A percentile compares a stretch with the other conserved stretches of the same genome.
Evolutionary conservation across 2,888 invertebrate species (phyloP).

Genomic region (Busseola fusca): DNA sequence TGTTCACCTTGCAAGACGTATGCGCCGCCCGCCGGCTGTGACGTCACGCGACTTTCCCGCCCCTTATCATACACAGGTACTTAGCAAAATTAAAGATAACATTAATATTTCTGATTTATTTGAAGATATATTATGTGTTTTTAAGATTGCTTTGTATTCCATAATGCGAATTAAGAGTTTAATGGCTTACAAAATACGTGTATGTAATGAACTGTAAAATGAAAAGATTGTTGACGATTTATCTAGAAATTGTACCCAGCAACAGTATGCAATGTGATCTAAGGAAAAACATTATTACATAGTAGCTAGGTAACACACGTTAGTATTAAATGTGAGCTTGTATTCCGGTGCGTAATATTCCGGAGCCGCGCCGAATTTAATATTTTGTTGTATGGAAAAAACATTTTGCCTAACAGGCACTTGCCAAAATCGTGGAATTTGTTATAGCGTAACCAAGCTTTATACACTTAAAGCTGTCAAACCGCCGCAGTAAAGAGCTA

Average conservation of each 20-base stretch:
- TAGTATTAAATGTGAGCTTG: background rate
- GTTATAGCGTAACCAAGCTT: conserved; percentile 24
- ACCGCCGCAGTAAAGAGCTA: background rate
- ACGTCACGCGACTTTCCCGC: conserved; percentile 31
- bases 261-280: conserved; percentile 2
- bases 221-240: background rate
- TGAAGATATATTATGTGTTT: background rate
- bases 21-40: conserved; percentile 35
- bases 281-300: conserved; percentile 2
- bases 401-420: conserved; percentile 29
- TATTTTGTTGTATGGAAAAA: conserved; percentile 18
- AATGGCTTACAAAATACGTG: background rate
- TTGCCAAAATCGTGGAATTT: conserved; percentile 40
- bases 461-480: conserved; percentile 10
- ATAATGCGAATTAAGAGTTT: background rate
- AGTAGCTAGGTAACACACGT: background rate
- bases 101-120: conserved; percentile 5
- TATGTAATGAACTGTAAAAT: background rate
- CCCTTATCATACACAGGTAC: conserved; percentile 25
- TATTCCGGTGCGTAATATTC: conserved; percentile 28
- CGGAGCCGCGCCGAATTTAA: conserved; percentile 22
- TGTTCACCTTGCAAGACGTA: conserved; percentile 51
- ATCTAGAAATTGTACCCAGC: background rate
- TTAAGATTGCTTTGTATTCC: background rate
- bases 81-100: conserved; percentile 14